A percentile compares a stretch with the other conserved stretches of the same genome.
These are phyloP conservation scores for Atta texana DNA, from an alignment of 1,140 invertebrate genomes.

Conservation along the genomic window DNA sequence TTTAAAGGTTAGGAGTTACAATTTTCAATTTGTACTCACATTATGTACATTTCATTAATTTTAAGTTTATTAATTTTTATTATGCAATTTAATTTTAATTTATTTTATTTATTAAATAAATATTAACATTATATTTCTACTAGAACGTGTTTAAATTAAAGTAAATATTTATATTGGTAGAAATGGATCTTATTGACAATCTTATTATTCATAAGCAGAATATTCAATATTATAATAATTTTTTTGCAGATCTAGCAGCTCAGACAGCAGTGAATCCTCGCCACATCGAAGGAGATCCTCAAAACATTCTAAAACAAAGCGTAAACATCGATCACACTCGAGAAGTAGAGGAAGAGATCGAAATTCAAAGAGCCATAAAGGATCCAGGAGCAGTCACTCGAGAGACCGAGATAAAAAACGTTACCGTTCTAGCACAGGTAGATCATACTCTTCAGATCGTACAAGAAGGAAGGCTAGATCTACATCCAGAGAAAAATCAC, in stretches of 20 bases:
- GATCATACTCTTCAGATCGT: slow-evolving; percentile 80
- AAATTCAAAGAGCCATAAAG: slow-evolving; percentile 79
- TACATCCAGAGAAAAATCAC: slow-evolving; percentile 83
- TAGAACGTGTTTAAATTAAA: not conserved
- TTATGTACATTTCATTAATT: not conserved
- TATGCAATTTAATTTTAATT: not conserved
- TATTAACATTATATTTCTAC: not conserved
- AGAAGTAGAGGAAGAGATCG: slow-evolving; percentile 80
- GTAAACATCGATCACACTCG: slow-evolving; percentile 80
- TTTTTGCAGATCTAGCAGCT: slow-evolving; percentile 81
- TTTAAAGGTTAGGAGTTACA: not conserved
- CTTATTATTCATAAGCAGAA: too few species aligned
- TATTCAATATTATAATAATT: not conserved
- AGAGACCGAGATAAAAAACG: slow-evolving; percentile 80
- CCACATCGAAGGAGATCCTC: slow-evolving; percentile 80
- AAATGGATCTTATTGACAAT: not conserved
- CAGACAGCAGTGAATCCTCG: slow-evolving; percentile 81
- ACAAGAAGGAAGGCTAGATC: slow-evolving; percentile 81
- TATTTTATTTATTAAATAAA: not conserved
- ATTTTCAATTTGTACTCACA: not conserved
- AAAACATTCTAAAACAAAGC: slow-evolving; percentile 81
- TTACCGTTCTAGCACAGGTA: slow-evolving; percentile 78
- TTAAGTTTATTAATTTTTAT: not conserved
- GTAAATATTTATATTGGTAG: too few species aligned
- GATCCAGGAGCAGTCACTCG: slow-evolving; percentile 78